A percentile compares a stretch with the other conserved stretches of the same genome.
Evolutionary conservation across 2,888 invertebrate species (phyloP).

Genomic region (Drosophila pseudotalamancana): DNA sequence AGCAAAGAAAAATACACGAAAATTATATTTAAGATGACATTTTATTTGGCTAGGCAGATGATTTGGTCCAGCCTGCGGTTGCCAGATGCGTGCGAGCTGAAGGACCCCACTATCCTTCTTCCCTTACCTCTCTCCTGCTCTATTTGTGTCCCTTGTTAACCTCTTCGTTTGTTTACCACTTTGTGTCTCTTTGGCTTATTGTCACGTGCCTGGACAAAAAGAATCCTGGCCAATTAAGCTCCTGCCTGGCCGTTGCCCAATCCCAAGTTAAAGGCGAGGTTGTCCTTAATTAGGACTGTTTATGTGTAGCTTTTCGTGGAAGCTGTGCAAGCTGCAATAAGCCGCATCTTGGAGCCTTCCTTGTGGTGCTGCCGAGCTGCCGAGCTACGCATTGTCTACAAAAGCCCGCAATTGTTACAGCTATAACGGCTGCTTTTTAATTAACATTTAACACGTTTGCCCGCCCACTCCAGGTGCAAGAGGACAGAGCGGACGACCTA

Average conservation of each 20-base stretch:
- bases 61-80: conserved; percentile 44
- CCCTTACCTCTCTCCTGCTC: background rate
- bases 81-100: conserved; percentile 19
- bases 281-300: conserved; percentile 73
- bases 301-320: conserved; percentile 54
- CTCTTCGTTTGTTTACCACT: conserved; percentile 59
- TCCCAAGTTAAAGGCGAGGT: conserved; percentile 34
- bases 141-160: conserved; percentile 50
- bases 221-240: conserved; percentile 72
- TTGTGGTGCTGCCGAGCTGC: background rate
- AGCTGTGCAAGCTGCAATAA: conserved; percentile 56
- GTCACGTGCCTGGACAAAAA: conserved; percentile 51
- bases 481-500: conserved; percentile 27
- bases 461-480: conserved; percentile 13
- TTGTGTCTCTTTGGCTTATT: conserved; percentile 38
- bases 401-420: conserved; percentile 23
- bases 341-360: conserved; percentile 54
- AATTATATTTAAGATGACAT: conserved; percentile 80
- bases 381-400: conserved; percentile 18
- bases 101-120: background rate
- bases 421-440: conserved; percentile 66
- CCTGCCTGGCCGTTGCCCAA: conserved; percentile 20
- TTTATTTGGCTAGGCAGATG: conserved; percentile 60
- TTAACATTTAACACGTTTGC: conserved; percentile 73
- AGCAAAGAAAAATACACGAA: conserved; percentile 70